Conservation (phyloP, 2,797 vertebrate species). For the Amazona ochrocephala region DNA sequence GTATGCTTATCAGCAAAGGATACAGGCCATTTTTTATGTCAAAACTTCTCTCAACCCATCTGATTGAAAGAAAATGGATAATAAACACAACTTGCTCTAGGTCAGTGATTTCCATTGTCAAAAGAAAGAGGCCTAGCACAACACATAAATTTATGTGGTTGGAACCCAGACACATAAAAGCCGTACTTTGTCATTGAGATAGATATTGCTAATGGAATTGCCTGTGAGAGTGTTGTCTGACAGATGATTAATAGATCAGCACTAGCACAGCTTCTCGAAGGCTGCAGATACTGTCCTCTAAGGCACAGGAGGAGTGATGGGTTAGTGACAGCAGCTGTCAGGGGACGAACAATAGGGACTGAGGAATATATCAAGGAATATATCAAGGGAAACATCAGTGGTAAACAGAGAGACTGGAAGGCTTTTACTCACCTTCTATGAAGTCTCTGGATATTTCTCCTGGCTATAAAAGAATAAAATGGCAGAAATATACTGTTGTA, state of each 20-base stretch:
- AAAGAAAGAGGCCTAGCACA: not conserved
- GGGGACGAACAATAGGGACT: not conserved
- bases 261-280: not conserved
- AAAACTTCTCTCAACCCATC: not conserved
- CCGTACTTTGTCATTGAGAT: not conserved
- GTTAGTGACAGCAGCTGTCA: not conserved
- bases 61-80: not conserved
- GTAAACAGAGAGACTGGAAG: not conserved
- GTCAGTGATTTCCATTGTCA: not conserved
- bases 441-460: not conserved
- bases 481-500: not conserved
- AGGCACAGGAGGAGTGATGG: not conserved
- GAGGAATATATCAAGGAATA: conserved; percentile 24
- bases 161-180: not conserved
- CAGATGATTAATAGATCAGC: not conserved
- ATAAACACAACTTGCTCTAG: not conserved
- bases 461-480: not conserved
- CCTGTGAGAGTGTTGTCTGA: not conserved
- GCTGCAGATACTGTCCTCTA: not conserved
- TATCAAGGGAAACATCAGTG: conserved; percentile 23
- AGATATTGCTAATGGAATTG: not conserved
- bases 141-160: not conserved
- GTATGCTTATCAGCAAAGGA: not conserved
- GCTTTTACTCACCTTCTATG: not conserved
- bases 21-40: not conserved